phyloP scores from a whole-genome alignment of 2,888 invertebrate genomes.

The Diaperis boleti region DNA sequence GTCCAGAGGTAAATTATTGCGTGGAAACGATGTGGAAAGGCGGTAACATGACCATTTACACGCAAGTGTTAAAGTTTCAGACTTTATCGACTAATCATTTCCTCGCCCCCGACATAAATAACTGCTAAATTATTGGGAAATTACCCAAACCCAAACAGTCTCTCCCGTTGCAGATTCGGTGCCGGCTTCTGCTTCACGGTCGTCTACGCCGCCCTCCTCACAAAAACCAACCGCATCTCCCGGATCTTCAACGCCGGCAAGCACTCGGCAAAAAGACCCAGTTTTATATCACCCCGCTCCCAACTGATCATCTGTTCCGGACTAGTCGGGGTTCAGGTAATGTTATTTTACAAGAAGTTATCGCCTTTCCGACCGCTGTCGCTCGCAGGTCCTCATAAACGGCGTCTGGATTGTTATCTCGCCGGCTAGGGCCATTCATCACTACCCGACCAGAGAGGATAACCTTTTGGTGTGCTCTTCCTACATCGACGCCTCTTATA shows the following conservation, averaged over 20 bases:
- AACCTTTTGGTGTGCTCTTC: slow-evolving; percentile 94
- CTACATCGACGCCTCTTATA: slow-evolving; percentile 92
- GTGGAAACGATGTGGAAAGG: neutral
- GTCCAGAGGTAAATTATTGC: slow-evolving; percentile 80
- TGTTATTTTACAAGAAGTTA: slow-evolving; percentile 9
- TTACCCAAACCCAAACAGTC: neutral
- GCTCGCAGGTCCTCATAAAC: slow-evolving; percentile 82
- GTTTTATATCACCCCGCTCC: slow-evolving; percentile 92
- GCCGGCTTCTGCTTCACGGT: slow-evolving; percentile 97
- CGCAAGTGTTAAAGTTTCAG: too few relatives aligned
- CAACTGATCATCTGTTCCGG: slow-evolving; percentile 91
- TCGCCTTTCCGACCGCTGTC: slow-evolving; percentile 28
- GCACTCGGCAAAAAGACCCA: slow-evolving; percentile 92
- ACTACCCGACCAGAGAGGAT: slow-evolving; percentile 92
- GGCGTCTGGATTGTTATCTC: slow-evolving; percentile 93
- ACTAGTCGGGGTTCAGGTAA: slow-evolving; percentile 88
- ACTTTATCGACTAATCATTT: too few relatives aligned
- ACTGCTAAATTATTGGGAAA: neutral
- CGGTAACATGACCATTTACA: too few relatives aligned
- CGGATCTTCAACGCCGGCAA: slow-evolving; percentile 98
- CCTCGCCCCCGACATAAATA: too few relatives aligned
- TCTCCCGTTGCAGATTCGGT: slow-evolving; percentile 74
- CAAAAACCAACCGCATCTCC: slow-evolving; percentile 97
- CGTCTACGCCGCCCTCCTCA: slow-evolving; percentile 95
- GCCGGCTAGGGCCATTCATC: slow-evolving; percentile 89